A percentile compares a stretch with the other conserved stretches of the same genome.
Conservation (phyloP, 2,888 invertebrate species). For the Drosophila siamana region DNA sequence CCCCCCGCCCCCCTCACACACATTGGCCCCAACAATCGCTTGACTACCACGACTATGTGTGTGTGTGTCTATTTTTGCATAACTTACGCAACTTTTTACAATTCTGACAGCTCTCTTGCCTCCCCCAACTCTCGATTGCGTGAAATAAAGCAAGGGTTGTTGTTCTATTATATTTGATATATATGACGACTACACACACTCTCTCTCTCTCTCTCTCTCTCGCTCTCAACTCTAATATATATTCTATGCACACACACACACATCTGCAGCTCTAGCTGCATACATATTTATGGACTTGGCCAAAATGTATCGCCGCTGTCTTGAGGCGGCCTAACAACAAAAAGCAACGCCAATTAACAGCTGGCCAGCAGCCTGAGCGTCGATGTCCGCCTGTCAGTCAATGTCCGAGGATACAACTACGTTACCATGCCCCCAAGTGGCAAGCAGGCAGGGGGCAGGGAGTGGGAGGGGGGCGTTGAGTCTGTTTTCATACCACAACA, state of each 20-base stretch:
- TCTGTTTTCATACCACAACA: constrained; percentile 9
- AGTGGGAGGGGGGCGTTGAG: too few relatives aligned
- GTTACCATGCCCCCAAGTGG: neutral
- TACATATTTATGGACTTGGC: constrained; percentile 38
- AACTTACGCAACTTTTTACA: constrained; percentile 70
- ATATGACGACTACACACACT: neutral
- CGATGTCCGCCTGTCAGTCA: constrained; percentile 49
- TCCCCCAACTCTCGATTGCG: too few relatives aligned
- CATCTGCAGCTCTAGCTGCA: neutral
- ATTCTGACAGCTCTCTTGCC: constrained; percentile 53
- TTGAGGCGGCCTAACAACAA: too few relatives aligned
- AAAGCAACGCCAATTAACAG: constrained; percentile 59
- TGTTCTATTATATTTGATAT: constrained; percentile 52
- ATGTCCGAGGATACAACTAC: constrained; percentile 44
- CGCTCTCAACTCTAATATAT: too few relatives aligned
- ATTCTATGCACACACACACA: neutral
- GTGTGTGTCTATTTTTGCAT: constrained; percentile 65
- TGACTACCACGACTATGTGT: constrained; percentile 30
- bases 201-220: too few relatives aligned
- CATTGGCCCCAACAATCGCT: constrained; percentile 5
- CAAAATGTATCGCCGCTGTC: constrained; percentile 47
- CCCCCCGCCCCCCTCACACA: constrained; percentile 2
- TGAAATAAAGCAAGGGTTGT: constrained; percentile 55
- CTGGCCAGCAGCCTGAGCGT: constrained; percentile 31
- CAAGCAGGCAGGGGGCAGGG: too few relatives aligned